Base-by-base conservation (phyloP, 2,888 invertebrate genomes). In the Diarsia rubi region DNA sequence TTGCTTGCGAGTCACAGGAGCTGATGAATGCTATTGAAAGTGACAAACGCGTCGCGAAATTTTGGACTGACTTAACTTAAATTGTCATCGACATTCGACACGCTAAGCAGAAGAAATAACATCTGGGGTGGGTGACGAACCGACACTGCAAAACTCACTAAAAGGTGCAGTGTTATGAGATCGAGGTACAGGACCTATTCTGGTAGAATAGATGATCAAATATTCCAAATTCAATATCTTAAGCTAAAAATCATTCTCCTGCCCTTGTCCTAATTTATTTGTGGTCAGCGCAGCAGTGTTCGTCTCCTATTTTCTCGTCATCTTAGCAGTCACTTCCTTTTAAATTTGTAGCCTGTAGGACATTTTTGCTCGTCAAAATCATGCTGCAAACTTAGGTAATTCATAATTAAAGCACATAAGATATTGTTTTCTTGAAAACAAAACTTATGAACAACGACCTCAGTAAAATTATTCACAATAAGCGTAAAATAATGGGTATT, bases 401-500 rank as follows among this genome's bases (percentile, higher is more conserved):
- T 14, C 54, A 6, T 52, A 52, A 52, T 44, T 24, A 44, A 44
- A 19, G 1, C 3, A 45, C 3, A 19, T n/a, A 1, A n/a, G 8
- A 2, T 42, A n/a, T n/a, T 27, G 19, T 12, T 27, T 12, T 27
- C 16, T 21, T 11, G 4, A 9, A 8, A 37, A 47, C 12, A 16
- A n/a, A 16, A 2, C 14, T 54, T 14, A 24, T 3, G 24, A 54
- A 27, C 24, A 54, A 54, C 54, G 16, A 2, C 24, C 16, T 8
- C 24, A 54, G 9, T 19, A 19, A 27, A 47, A n/a, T 57, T 11
- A 74, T 31, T 24, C 24, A 11, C 14, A 12, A 8, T 60, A n/a
- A 45, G n/a, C 21, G 24, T 11, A 77, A 60, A 45, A 78, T 69
- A 21, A 49, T n/a, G n/a, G n/a, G n/a, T n/a, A n/a, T n/a, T n/a